Base-by-base conservation (phyloP, 2,888 invertebrate genomes). In the Leptothorax acervorum region DNA sequence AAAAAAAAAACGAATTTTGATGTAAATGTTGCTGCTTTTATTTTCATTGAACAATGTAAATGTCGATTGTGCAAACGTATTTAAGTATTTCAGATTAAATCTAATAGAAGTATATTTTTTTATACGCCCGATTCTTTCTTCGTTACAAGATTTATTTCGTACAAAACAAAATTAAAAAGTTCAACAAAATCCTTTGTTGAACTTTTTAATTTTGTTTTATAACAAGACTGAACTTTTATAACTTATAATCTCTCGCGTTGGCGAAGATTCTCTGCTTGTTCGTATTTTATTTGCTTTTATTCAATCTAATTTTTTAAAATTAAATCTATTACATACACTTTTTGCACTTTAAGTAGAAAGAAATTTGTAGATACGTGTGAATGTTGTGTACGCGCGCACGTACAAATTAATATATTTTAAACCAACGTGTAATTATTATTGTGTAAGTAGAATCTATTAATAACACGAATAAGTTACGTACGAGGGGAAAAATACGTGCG, bases 401-500 rank as follows among this genome's bases (percentile, higher is more conserved):
- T 45, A n/a, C n/a, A 6, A 65, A 23, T 45, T 66, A 39, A 4
- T 55, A 23, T 6, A 23, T 39, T 39, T 55, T 5, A 39, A 65
- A 57, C 9, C 8, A 23, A 23, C n/a, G 15, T 71, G 4, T 51
- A 15, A 23, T 39, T 39, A 63, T 63, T 39, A 53, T 53, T 60
- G 39, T 31, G 15, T 45, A 62, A 60, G 28, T 45, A 48, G 4
- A 48, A 63, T 60, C 23, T 65, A 48, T 45, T 75, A 65, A 63
- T 15, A 28, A 74, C 15, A 57, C 12, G 12, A 68, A 23, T 23
- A 12, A 76, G 0, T 79, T 79, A 79, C 70, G 78, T 79, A 70
- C 78, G 8, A 42, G 3, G 12, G 5, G 57, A 68, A 55, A 55
- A 55, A 6, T 65, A 35, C 23, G 11, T 23, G 31, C 5, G 12